Base-by-base conservation (phyloP, 2,113 vertebrate genomes). In the Sturnus vulgaris region DNA sequence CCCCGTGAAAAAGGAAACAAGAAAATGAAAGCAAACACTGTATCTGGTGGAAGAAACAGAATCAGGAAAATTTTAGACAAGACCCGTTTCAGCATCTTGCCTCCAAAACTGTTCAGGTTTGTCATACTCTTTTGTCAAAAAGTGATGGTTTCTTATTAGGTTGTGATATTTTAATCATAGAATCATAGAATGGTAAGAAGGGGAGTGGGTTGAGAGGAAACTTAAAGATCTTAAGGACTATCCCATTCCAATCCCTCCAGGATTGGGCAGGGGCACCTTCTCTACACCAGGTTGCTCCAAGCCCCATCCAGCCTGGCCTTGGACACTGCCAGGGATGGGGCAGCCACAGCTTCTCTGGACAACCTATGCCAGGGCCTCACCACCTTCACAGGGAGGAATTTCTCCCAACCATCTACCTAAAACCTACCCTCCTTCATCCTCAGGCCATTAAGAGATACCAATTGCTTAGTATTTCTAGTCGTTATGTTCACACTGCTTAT, bases 51-150 rank as follows among this genome's bases (percentile, higher is more conserved):
- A 55, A 98, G 99, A 90, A 99, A 99, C 96, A 98, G 99, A 97
- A 99, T 99, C 97, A 98, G 98, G 88, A 99, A 99, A 72, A 99
- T 99, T 97, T 97, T 99, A 97, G 99, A 99, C 97, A 99, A 99
- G 97, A 99, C 99, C 14, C 97, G 99, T 35, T 99, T 99, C 97
- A 99, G 99, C 95, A 99, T 99, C 73, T 98, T 99, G 82, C 99
- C 99, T 64, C 99, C 99, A 39, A 99, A 99, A 86, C 98, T 99
- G 2, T 99, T 99, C 98, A 99, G 99, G 99, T 99, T 97, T 72
- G 97, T 97, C 90, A 66, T 65, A 11, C 27, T 53, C 50, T 59
- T 81, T 16, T 44, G 66, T 66, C 61, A 25, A 31, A 22, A 69
- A 24, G n/a, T 39, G 28, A 4, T 6, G 3, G 5, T 65, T 79